These are phyloP conservation scores for Indicator maculatus DNA, from an alignment of 2,113 vertebrate genomes.

Conservation along the genomic window DNA sequence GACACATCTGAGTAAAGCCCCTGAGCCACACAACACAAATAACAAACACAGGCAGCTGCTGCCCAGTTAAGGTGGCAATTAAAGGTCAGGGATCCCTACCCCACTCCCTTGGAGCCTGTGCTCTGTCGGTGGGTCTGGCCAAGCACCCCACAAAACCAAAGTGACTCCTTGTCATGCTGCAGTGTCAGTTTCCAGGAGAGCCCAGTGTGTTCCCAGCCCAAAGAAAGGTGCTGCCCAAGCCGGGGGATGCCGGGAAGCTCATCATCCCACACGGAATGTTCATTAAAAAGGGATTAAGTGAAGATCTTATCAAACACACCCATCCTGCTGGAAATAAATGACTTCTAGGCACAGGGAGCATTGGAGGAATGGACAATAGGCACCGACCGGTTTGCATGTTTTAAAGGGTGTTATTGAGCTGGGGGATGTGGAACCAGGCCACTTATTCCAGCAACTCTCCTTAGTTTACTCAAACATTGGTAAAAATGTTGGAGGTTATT, in stretches of 20 bases:
- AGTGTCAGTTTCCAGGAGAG: neutral
- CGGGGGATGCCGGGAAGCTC: neutral
- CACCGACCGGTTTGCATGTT: neutral
- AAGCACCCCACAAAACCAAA: neutral
- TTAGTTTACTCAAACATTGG: conserved; percentile 15
- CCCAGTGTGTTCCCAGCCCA: neutral
- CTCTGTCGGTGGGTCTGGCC: neutral
- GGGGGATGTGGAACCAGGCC: neutral
- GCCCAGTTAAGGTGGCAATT: neutral
- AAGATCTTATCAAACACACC: conserved; percentile 18
- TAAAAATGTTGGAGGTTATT: conserved; percentile 21
- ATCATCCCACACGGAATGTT: neutral
- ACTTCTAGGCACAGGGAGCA: neutral
- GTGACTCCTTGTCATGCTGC: neutral
- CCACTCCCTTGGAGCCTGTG: neutral
- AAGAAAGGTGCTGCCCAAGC: neutral
- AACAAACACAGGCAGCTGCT: neutral
- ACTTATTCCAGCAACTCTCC: neutral
- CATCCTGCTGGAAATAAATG: neutral
- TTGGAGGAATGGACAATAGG: neutral
- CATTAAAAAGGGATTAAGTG: conserved; percentile 38
- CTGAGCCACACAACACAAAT: conserved; percentile 7
- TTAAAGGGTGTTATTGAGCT: neutral
- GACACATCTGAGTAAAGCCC: neutral
- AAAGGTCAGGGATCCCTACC: neutral